Evolutionary conservation across 2,113 vertebrate genomes (phyloP), one percentile per base, ranked within the genome.

Genomic region (Helogale parvula): DNA sequence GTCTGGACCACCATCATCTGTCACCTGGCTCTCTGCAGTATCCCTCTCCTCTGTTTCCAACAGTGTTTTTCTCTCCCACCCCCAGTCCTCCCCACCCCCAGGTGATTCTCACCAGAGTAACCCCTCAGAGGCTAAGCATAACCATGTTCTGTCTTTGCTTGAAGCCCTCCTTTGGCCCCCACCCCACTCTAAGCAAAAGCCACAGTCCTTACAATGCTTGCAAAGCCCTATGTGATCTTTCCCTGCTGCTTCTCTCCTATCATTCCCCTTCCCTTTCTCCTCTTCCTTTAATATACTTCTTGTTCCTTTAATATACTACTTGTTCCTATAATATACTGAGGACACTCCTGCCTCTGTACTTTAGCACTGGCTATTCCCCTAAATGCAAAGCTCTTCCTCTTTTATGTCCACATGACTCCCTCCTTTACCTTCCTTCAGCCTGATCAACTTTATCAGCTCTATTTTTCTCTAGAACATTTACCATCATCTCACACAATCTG

Each of bases 391-490:
- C 7, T 93, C 57, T 87, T 52, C 31, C 69, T 1, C 23, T 80
- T n/a, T 72, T n/a, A 54, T 50, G 54, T 66, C 52, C 19, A 45
- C 3, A 5, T 17, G 66, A 54, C 21, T 94, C 16, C 63, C 45
- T 89, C 71, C 35, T 83, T 93, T 54, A 65, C 25, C 47, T 85
- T 83, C 8, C 38, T n/a, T 92, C 33, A 85, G 79, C 54, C 47
- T 9, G 60, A 15, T 63, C 15, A 14, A 52, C 17, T 81, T 54
- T 52, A 81, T 25, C 60, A 88, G 76, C 33, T 83, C 50, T 52
- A 7, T 82, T 92, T 92, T 35, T 71, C 79, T 95, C 41, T 33
- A 84, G 10, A 72, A 31, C 27, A 47, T 45, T 79, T 23, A 71
- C 38, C 13, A 27, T 15, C 21, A 12, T 21, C 45, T 23, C 19